Evolutionary conservation across 2,113 vertebrate species (phyloP), one percentile per base, ranked within the genome.

Genomic region (Ciconia maguari): DNA sequence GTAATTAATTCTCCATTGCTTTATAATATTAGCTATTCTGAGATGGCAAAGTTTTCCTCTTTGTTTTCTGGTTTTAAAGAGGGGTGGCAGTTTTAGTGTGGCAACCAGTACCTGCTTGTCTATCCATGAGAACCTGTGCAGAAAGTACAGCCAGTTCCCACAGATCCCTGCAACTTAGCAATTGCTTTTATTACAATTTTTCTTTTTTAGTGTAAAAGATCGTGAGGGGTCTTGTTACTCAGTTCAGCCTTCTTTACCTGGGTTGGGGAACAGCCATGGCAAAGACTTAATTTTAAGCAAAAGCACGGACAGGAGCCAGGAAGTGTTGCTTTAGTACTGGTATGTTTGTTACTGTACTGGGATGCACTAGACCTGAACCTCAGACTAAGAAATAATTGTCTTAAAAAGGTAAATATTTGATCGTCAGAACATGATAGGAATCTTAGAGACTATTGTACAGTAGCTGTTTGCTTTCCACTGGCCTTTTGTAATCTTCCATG

Each of bases 371-470:
- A 80, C 49, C 27, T 72, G 90, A 93, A 75, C 77, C 41, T 64
- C 75, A 81, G 58, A 74, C 55, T 60, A 22, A 65, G 68, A 88
- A 95, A 65, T 69, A 87, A 62, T 94, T 75, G 61, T 57, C 93
- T 65, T 57, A 3, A 49, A 81, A 89, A 83, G 66, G 77, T 83
- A 95, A 96, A 93, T 96, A 94, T 97, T 97, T 96, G 79, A 81
- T 91, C 16, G 16, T 87, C 34, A 52, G 66, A 62, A 34, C 52
- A 51, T 1, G 21, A 94, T 46, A 91, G 27, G 46, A 32, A 83
- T 62, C 90, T 62, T 71, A 21, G 62, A 88, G 70, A 27, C 6
- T 46, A 8, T 54, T 77, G 74, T 51, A 66, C 60, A 68, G 83
- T 80, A 91, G 68, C 71, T 93, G 75, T 93, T 94, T 96, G 89